Evolutionary conservation across 1,140 invertebrate genomes (phyloP).

Genomic region (Sarcophaga bullata): DNA sequence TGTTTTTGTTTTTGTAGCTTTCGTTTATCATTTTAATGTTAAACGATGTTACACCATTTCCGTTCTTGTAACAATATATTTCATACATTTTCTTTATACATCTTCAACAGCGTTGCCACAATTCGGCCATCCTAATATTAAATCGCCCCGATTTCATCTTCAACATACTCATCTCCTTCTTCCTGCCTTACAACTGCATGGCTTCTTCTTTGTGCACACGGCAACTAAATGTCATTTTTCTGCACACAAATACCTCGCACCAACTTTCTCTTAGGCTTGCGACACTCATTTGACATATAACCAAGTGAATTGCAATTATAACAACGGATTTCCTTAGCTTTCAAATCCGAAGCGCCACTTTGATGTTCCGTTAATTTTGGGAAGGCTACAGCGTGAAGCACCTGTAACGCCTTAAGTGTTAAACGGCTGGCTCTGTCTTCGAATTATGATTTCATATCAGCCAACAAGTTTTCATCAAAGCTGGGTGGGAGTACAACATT

Average conservation of each 20-base stretch:
- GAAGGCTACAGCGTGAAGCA: background rate
- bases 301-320: too few species aligned
- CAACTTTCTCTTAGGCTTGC: slow-evolving; percentile 16
- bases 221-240: background rate
- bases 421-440: too few species aligned
- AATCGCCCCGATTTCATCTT: too few species aligned
- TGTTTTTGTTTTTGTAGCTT: too few species aligned
- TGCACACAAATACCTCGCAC: background rate
- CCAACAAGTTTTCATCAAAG: background rate
- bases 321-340: background rate
- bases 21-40: too few species aligned
- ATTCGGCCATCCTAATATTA: too few species aligned
- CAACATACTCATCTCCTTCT: slow-evolving; percentile 18
- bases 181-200: background rate
- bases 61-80: too few species aligned
- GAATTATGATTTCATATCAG: background rate
- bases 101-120: too few species aligned
- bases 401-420: background rate
- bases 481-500: too few species aligned
- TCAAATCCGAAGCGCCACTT: slow-evolving; percentile 8
- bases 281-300: background rate
- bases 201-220: background rate
- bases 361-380: background rate
- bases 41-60: too few species aligned
- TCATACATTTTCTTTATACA: too few species aligned